A percentile compares a stretch with the other conserved stretches of the same genome.
Conservation (phyloP, 2,797 vertebrate genomes). For the Centropyge bicolor region DNA sequence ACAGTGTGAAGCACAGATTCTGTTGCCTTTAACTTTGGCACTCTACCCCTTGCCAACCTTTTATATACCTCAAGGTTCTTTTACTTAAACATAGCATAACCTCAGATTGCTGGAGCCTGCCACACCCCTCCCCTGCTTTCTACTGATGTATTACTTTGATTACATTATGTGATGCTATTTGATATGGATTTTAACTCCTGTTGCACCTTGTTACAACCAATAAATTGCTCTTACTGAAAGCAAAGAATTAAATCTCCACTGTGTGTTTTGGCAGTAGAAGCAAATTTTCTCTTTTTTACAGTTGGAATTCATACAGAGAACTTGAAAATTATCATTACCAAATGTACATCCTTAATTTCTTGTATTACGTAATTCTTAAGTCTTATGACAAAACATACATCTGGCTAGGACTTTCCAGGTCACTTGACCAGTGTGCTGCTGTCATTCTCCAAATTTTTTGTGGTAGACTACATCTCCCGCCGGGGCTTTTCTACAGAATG, state of each 20-base stretch:
- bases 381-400: conserved; percentile 41
- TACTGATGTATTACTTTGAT: conserved; percentile 8
- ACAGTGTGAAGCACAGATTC: not conserved
- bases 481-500: conserved; percentile 43
- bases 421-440: conserved; percentile 57
- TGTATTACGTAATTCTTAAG: conserved; percentile 21
- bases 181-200: not conserved
- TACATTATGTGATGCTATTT: not conserved
- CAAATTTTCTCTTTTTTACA: not conserved
- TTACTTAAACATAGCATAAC: not conserved
- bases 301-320: not conserved
- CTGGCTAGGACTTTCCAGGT: conserved; percentile 55
- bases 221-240: not conserved
- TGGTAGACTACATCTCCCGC: conserved; percentile 44
- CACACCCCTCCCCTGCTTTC: not conserved
- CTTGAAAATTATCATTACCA: not conserved
- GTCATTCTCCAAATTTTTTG: conserved; percentile 54
- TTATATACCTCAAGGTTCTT: not conserved
- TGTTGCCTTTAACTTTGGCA: not conserved
- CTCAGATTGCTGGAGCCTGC: not conserved
- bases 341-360: conserved; percentile 1
- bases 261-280: conserved; percentile 1
- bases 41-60: not conserved
- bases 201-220: not conserved
- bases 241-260: not conserved